Evolutionary conservation across 2,888 invertebrate genomes (phyloP), one percentile per base, ranked within the genome.

Genomic region (Arctia plantaginis): DNA sequence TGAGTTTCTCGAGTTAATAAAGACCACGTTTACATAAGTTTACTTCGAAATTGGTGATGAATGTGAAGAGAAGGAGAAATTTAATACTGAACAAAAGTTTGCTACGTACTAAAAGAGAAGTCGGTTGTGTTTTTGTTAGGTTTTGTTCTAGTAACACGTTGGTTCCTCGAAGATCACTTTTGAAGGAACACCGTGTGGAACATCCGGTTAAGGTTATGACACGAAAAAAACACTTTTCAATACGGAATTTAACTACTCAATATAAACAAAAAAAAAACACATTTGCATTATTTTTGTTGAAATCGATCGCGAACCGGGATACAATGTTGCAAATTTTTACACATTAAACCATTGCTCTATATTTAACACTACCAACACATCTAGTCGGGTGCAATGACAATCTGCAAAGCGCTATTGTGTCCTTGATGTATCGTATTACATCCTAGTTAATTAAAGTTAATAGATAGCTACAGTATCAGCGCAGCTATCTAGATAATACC

Each of bases 351-450:
- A 62, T 30, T 30, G 27, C 12, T 30, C 27, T 30, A 0, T 15
- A 30, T 30, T 30, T 27, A 27, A 30, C 13, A 30, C 27, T 59
- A 4, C 15, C 44, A 47, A 67, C 30, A 30, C 23, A 69, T 35
- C 10, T 35, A 55, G 35, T 51, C n/a, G n/a, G n/a, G 69, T 55
- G 51, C 55, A 18, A 35, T 69, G 69, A 35, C 35, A 39, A 69
- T 35, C 47, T 51, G 51, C 71, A 51, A 71, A 71, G 71, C 44
- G 33, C 65, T 35, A 71, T 71, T 71, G 71, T 71, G 41, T 71
- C 75, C 77, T 75, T 70, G 74, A 74, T 67, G 65, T 68, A 73
- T 75, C 39, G 65, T 59, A 69, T 74, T 66, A 30, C 35, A 41
- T 39, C 35, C 47, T 20, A 65, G 72, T 67, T 72, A 72, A 72